phyloP scores from a whole-genome alignment of 2,113 vertebrate genomes.

The Pavo muticus region DNA sequence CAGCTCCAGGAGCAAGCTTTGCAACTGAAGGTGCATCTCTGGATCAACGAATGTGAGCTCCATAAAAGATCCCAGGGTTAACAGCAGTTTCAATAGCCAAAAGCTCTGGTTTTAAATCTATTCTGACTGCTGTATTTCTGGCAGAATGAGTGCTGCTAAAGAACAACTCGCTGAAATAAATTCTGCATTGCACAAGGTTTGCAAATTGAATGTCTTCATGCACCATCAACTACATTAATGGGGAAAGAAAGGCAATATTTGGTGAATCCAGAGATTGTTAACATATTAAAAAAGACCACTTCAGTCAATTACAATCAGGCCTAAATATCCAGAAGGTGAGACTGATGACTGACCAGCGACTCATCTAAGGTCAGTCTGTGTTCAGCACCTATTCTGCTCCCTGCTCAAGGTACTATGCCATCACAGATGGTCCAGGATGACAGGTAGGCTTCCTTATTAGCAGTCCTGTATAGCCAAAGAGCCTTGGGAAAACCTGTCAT shows the following conservation, averaged over 20 bases:
- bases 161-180: neutral
- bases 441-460: neutral
- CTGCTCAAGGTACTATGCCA: neutral
- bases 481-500: neutral
- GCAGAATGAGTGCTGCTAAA: neutral
- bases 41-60: neutral
- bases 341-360: neutral
- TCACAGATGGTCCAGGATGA: neutral
- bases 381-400: neutral
- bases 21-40: neutral
- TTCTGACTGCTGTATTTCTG: neutral
- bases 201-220: neutral
- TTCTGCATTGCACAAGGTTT: neutral
- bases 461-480: neutral
- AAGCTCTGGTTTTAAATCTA: neutral
- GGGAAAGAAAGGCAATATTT: neutral
- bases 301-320: neutral
- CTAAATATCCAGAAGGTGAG: neutral
- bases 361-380: neutral
- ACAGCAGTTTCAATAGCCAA: neutral
- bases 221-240: conserved; percentile 2
- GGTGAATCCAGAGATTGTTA: neutral
- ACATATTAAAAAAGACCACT: neutral
- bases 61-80: neutral
- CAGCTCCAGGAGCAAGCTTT: neutral